phyloP scores from a whole-genome alignment of 2,113 vertebrate species.

The Podocnemis expansa region DNA sequence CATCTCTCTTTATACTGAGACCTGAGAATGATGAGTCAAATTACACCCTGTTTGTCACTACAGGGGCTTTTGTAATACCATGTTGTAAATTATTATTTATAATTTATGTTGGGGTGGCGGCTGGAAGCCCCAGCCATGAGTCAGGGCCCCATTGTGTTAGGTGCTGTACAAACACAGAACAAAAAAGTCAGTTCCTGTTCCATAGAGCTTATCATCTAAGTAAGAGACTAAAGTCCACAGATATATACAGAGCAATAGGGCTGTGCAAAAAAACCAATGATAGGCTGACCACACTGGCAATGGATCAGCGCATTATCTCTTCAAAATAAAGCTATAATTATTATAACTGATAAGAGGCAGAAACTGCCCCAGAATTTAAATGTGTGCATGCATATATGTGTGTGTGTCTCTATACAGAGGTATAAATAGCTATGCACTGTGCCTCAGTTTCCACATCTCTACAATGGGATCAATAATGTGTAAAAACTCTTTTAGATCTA shows the following conservation, averaged over 20 bases:
- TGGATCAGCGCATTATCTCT: background rate
- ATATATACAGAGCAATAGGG: background rate
- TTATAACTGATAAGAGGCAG: background rate
- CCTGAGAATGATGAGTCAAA: no score
- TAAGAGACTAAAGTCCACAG: background rate
- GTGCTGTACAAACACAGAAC: background rate
- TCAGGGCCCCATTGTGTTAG: background rate
- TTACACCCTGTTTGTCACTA: no score
- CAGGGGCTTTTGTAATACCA: no score
- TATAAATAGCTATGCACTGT: background rate
- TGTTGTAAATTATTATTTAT: no score
- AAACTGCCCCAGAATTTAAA: background rate
- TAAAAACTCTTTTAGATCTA: slow-evolving; percentile 40
- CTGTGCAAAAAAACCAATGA: background rate
- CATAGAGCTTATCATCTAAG: background rate
- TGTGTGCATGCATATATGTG: background rate
- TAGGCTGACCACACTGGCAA: background rate
- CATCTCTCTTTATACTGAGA: no score
- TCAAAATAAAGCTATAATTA: no score
- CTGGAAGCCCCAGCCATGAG: background rate
- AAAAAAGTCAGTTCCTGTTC: background rate
- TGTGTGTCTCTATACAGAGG: no score
- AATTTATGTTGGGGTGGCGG: no score
- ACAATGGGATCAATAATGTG: background rate
- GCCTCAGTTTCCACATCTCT: background rate